phyloP scores from a whole-genome alignment of 2,888 invertebrate species.

The Drosophila pseudotakahashii region DNA sequence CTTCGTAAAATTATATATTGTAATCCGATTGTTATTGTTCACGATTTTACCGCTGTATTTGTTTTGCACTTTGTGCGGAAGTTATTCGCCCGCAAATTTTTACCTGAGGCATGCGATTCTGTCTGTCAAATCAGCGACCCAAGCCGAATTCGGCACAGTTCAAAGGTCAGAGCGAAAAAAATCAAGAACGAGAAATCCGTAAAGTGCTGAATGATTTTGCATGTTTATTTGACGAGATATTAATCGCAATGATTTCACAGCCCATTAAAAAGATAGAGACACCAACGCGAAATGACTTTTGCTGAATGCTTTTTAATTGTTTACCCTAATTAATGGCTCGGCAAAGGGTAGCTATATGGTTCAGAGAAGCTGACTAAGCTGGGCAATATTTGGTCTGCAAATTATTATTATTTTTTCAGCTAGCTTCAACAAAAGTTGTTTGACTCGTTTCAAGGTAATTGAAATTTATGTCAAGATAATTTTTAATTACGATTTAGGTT shows the following conservation, averaged over 20 bases:
- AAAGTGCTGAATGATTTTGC: constrained; percentile 18
- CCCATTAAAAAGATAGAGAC: constrained; percentile 15
- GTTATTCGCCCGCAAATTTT: constrained; percentile 54
- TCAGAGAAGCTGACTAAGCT: constrained; percentile 14
- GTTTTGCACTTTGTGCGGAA: constrained; percentile 58
- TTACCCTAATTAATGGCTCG: constrained; percentile 2
- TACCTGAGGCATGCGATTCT: constrained; percentile 52
- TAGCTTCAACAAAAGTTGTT: constrained; percentile 13
- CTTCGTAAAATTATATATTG: constrained; percentile 48
- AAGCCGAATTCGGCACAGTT: constrained; percentile 29
- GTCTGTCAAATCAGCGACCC: constrained; percentile 23
- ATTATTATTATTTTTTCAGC: neutral
- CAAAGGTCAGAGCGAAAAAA: constrained; percentile 24
- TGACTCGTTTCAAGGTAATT: constrained; percentile 24
- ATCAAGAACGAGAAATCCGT: neutral
- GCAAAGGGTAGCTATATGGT: neutral
- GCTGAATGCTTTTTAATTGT: constrained; percentile 9
- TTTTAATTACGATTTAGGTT: constrained; percentile 10
- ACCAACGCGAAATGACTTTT: constrained; percentile 10
- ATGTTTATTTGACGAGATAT: constrained; percentile 16
- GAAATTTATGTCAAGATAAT: constrained; percentile 31
- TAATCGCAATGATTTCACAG: constrained; percentile 15
- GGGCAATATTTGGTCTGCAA: neutral
- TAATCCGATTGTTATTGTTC: constrained; percentile 48
- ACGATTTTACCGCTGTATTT: constrained; percentile 24